Conservation (phyloP, 2,113 vertebrate genomes). For the Nansenia antarctica region DNA sequence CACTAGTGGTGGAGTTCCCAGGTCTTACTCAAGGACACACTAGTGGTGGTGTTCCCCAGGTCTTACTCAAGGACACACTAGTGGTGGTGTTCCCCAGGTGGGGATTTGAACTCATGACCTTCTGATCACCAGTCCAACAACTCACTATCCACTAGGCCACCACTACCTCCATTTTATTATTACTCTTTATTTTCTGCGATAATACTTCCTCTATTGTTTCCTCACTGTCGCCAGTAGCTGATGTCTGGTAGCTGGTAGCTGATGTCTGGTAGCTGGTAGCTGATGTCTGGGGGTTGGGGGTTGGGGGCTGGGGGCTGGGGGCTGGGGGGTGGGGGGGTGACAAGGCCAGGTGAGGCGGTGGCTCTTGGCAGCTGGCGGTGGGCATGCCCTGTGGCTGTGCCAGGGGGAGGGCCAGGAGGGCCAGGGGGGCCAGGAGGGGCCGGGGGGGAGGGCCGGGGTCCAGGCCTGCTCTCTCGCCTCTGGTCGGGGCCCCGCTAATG, state of each 20-base stretch:
- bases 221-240: constrained; percentile 21
- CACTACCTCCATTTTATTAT: background rate
- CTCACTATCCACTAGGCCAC: too few relatives aligned
- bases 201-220: constrained; percentile 30
- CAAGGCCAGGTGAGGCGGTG: constrained; percentile 53
- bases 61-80: too few relatives aligned
- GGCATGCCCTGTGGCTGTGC: constrained; percentile 79
- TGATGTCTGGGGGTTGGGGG: constrained; percentile 7
- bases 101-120: too few relatives aligned
- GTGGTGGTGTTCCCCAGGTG: too few relatives aligned
- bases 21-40: too few relatives aligned
- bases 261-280: constrained; percentile 7
- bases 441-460: constrained; percentile 63
- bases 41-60: too few relatives aligned
- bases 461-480: constrained; percentile 56
- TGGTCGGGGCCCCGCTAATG: constrained; percentile 71
- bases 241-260: constrained; percentile 6
- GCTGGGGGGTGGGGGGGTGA: constrained; percentile 10
- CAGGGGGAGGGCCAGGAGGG: constrained; percentile 69
- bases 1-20: too few relatives aligned
- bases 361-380: constrained; percentile 75
- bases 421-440: too few relatives aligned
- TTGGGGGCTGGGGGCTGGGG: constrained; percentile 7
- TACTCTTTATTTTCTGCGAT: constrained; percentile 34
- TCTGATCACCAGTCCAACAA: too few relatives aligned